Conservation (phyloP, 1,140 invertebrate species). For the Leptopilina clavipes region DNA sequence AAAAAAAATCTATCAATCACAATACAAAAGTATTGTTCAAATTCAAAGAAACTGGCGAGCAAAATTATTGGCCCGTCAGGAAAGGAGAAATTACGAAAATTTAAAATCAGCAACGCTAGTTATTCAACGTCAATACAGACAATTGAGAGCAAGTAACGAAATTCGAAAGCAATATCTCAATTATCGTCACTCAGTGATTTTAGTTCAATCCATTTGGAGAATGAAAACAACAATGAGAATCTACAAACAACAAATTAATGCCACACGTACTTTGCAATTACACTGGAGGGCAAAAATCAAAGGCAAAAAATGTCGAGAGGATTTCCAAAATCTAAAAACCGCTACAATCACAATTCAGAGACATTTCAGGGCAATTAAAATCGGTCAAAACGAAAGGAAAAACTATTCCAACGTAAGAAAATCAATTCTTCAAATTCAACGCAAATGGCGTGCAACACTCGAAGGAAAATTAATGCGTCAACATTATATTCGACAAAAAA, state of each 20-base stretch:
- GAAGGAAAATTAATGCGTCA: no score
- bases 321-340: constrained; percentile 58
- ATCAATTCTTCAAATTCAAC: background rate
- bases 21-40: constrained; percentile 37
- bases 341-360: constrained; percentile 63
- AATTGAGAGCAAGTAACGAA: background rate
- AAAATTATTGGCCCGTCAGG: background rate
- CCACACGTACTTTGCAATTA: constrained; percentile 54
- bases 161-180: background rate
- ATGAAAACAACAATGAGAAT: constrained; percentile 36
- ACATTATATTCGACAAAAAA: constrained; percentile 14
- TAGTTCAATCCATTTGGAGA: background rate
- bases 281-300: constrained; percentile 56
- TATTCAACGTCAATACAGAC: background rate
- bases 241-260: constrained; percentile 53
- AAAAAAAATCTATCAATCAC: constrained; percentile 22
- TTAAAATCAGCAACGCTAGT: background rate
- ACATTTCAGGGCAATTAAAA: constrained; percentile 57
- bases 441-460: background rate
- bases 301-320: constrained; percentile 48
- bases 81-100: background rate
- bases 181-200: background rate
- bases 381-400: background rate
- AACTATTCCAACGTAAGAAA: background rate
- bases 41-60: constrained; percentile 63